A percentile compares a stretch with the other conserved stretches of the same genome.
Conservation (phyloP, 2,888 invertebrate genomes). For the Elaeidobius kamerunicus region DNA sequence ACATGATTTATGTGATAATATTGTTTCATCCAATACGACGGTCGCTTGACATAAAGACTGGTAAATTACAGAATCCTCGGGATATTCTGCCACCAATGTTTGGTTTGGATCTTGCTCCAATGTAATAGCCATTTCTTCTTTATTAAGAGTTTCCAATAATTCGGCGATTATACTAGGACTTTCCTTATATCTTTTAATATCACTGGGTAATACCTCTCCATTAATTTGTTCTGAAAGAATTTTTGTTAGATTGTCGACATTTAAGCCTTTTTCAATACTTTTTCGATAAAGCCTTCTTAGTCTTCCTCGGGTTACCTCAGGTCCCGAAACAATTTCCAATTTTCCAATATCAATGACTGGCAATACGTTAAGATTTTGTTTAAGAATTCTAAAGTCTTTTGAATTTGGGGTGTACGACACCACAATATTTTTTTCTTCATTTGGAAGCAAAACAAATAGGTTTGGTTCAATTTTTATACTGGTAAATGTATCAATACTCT, state of each 20-base stretch:
- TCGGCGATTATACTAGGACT: slow-evolving; percentile 38
- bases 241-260: slow-evolving; percentile 36
- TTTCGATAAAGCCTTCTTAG: slow-evolving; percentile 41
- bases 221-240: slow-evolving; percentile 39
- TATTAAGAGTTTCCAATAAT: slow-evolving; percentile 39
- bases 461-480: slow-evolving; percentile 42
- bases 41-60: slow-evolving; percentile 41
- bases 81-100: slow-evolving; percentile 41
- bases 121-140: slow-evolving; percentile 44
- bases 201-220: slow-evolving; percentile 42
- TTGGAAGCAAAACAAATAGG: slow-evolving; percentile 41
- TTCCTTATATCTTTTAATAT: slow-evolving; percentile 43
- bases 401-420: slow-evolving; percentile 42
- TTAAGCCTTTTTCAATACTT: slow-evolving; percentile 35
- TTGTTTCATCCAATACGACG: slow-evolving; percentile 27
- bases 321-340: slow-evolving; percentile 43
- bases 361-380: slow-evolving; percentile 32
- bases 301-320: slow-evolving; percentile 45
- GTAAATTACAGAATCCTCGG: slow-evolving; percentile 44
- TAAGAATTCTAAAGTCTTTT: slow-evolving; percentile 41
- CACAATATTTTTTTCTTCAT: slow-evolving; percentile 39
- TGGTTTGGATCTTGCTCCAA: slow-evolving; percentile 46
- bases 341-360: slow-evolving; percentile 44
- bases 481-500: slow-evolving; percentile 38
- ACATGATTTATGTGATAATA: slow-evolving; percentile 26